Percentiles rank a stretch among this genome's conserved stretches.
Evolutionary conservation across 2,113 vertebrate species (phyloP).

Genomic region (Phalacrocorax aristotelis): DNA sequence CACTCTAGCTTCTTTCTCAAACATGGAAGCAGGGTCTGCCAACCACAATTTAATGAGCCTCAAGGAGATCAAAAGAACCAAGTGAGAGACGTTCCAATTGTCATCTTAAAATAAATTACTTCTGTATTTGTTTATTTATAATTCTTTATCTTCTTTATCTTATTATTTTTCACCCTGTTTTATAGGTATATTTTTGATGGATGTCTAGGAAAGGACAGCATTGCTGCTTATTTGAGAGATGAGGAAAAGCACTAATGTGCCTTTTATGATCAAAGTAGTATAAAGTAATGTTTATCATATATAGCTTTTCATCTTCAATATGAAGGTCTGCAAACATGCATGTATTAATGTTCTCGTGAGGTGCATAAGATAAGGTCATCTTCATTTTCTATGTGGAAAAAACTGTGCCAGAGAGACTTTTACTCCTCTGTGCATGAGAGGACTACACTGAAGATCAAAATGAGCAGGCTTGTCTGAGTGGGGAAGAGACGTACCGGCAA

Average conservation of each 20-base stretch:
- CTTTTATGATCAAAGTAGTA: not conserved
- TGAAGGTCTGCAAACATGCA: not conserved
- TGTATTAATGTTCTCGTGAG: not conserved
- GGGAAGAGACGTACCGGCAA: not conserved
- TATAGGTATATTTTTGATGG: not conserved
- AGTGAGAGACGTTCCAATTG: not conserved
- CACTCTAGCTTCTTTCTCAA: not conserved
- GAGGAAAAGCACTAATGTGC: not conserved
- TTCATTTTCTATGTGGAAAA: not conserved
- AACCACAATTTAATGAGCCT: conserved; percentile 24
- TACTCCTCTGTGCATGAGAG: not conserved
- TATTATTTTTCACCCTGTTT: not conserved
- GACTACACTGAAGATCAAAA: not conserved
- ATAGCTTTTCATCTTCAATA: not conserved
- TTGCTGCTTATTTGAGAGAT: not conserved
- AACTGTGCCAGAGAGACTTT: not conserved
- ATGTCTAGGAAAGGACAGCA: not conserved
- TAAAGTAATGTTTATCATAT: not conserved
- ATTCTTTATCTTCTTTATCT: not conserved
- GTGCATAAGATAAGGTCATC: not conserved
- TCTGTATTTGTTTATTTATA: conserved; percentile 23
- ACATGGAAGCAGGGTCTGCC: not conserved
- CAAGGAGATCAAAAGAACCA: conserved; percentile 37
- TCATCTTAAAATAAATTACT: conserved; percentile 10
- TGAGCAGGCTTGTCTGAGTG: not conserved